phyloP scores from a whole-genome alignment of 2,888 invertebrate species.

The Cosmia trapezina region DNA sequence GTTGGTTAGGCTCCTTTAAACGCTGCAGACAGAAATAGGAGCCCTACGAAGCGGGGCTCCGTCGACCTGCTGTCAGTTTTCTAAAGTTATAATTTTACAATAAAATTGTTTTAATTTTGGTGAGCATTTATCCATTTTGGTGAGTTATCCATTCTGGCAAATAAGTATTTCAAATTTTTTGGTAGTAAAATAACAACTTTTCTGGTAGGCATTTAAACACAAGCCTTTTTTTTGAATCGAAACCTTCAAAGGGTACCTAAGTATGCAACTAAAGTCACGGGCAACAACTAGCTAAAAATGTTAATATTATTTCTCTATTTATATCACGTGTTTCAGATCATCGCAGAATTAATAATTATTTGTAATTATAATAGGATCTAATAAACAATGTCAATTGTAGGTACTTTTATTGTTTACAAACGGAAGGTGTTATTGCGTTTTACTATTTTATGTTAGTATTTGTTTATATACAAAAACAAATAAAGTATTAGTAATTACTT shows the following conservation, averaged over 20 bases:
- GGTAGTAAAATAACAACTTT: too few species aligned
- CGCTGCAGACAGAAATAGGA: too few species aligned
- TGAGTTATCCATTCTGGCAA: too few species aligned
- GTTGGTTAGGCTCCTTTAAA: too few species aligned
- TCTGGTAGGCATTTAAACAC: too few species aligned
- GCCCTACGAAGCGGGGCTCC: too few species aligned
- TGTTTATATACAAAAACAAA: background rate
- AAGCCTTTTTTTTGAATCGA: background rate
- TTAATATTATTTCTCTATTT: slow-evolving; percentile 16
- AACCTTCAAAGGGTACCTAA: background rate
- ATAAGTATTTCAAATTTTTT: too few species aligned
- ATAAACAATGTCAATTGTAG: slow-evolving; percentile 12
- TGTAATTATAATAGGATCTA: slow-evolving; percentile 1
- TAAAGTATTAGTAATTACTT: background rate
- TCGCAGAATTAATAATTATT: slow-evolving; percentile 19
- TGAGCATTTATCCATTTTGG: too few species aligned
- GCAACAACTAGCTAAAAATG: background rate
- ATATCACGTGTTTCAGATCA: slow-evolving; percentile 12
- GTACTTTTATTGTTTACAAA: slow-evolving; percentile 30
- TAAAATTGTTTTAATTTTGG: too few species aligned
- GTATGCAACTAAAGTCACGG: too few species aligned
- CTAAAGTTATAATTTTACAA: too few species aligned
- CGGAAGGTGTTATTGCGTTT: slow-evolving; percentile 17
- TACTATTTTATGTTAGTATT: slow-evolving; percentile 3
- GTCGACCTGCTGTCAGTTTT: too few species aligned